Conservation (phyloP, 2,888 invertebrate genomes). For the Dynastes grantii region DNA sequence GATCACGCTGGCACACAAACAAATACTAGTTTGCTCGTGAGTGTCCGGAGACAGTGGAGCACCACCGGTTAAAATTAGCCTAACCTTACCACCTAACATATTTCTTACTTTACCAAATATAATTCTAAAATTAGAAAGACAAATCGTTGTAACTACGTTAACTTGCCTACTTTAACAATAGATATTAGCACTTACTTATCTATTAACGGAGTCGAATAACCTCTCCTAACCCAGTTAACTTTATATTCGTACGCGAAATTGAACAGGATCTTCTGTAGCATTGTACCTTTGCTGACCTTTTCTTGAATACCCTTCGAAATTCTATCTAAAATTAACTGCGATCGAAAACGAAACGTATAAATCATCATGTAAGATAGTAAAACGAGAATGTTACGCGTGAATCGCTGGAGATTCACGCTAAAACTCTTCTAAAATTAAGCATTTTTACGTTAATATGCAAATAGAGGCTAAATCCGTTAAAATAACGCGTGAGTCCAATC, state of each 20-base stretch:
- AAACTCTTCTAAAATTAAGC: no score
- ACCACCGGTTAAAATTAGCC: conserved; percentile 93
- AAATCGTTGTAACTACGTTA: neutral
- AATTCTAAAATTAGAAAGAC: conserved; percentile 68
- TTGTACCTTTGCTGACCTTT: conserved; percentile 88
- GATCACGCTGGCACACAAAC: conserved; percentile 91
- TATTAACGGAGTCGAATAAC: conserved; percentile 86
- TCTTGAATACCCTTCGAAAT: conserved; percentile 98
- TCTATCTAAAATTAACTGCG: conserved; percentile 94
- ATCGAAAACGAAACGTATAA: conserved; percentile 18
- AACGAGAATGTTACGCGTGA: neutral
- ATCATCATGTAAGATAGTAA: neutral
- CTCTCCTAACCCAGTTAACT: conserved; percentile 85
- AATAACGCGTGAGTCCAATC: no score
- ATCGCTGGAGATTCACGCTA: no score
- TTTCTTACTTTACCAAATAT: conserved; percentile 73
- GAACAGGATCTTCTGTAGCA: conserved; percentile 88
- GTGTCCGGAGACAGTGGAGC: conserved; percentile 97
- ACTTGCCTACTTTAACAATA: neutral
- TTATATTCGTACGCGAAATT: conserved; percentile 97
- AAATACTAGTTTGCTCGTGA: conserved; percentile 93
- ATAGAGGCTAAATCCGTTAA: no score
- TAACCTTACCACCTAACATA: conserved; percentile 91
- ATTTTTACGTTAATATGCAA: no score
- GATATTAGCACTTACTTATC: conserved; percentile 72